Base-by-base conservation (phyloP, 1,140 invertebrate species). In the Brachionus rotundiformis region DNA sequence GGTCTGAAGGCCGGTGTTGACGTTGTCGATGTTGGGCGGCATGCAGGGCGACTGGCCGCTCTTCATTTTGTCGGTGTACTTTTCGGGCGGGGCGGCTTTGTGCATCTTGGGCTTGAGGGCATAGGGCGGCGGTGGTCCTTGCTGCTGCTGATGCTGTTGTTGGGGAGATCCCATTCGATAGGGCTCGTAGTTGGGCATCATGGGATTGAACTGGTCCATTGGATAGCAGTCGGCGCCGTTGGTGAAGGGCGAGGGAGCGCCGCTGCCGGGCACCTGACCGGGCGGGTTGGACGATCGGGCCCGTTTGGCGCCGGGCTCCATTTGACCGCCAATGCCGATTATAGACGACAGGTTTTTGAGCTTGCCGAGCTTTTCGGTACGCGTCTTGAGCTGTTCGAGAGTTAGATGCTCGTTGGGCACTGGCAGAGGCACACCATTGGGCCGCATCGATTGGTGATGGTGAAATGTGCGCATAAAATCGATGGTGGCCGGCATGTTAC, bases 401-500 rank as follows among this genome's bases (percentile, higher is more conserved):
- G 95, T 98, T 83, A 98, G 90, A 88, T 97, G 76, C 59, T 79
- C 76, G 19, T 79, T 79, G 27, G 76, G 76, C 11, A 79, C 76
- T 0, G 54, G 79, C 41, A 47, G 19, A 0, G 41, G 79, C 0
- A 71, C 13, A 5, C 54, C 36, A 31, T 54, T 54, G 1, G 31
- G 47, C 63, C 11, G 75, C 29, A 23, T 23, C 23, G 10, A 3
- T 44, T 77, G 44, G 59, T 77, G 44, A 16, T 59, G 49, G 19
- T 31, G 68, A 82, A 84, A 84, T 88, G 94, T 94, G 90, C 97
- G 95, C 39, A 98, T 89, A 90, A 95, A 95, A 85, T 94, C 94
- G 88, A 96, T 96, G 49, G 95, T 98, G 82, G 92, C 92, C 25
- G 95, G 95, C 86, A 98, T 94, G 25, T 95, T 93, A 90, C 94